These are phyloP conservation scores for Empis livida DNA, from an alignment of 2,888 invertebrate genomes.

Conservation along the genomic window DNA sequence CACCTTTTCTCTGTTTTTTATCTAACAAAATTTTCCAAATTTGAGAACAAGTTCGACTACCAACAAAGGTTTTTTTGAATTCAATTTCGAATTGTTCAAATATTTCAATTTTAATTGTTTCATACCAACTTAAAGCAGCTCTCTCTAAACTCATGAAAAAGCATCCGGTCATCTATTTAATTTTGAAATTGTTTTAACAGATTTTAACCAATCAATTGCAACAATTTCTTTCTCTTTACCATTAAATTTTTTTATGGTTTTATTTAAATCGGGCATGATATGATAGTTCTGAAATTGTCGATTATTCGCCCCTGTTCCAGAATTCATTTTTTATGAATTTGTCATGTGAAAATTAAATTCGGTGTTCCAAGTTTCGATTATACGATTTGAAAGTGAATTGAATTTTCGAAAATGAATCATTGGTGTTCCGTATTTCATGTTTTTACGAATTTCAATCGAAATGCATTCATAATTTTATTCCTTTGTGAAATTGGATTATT, in stretches of 20 bases:
- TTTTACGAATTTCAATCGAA: too few relatives aligned
- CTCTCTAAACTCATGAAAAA: conserved; percentile 1
- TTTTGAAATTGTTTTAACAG: conserved; percentile 6
- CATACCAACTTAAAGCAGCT: conserved; percentile 4
- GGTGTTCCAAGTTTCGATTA: too few relatives aligned
- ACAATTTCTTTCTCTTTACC: conserved; percentile 5
- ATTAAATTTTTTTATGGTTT: conserved; percentile 9
- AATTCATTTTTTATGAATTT: too few relatives aligned
- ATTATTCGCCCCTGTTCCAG: too few relatives aligned
- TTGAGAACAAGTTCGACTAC: not conserved
- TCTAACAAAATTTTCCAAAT: conserved; percentile 2
- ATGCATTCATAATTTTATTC: too few relatives aligned
- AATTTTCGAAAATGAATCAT: too few relatives aligned
- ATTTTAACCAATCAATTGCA: conserved; percentile 8
- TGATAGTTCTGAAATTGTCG: not conserved
- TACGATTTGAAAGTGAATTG: too few relatives aligned
- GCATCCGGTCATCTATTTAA: conserved; percentile 7
- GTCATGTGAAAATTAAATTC: too few relatives aligned
- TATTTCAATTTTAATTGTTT: not conserved
- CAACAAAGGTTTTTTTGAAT: conserved; percentile 2
- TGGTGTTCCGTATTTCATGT: too few relatives aligned
- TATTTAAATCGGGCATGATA: conserved; percentile 11
- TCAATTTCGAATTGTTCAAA: conserved; percentile 3
- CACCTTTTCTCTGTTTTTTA: conserved; percentile 1
- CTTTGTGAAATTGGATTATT: too few relatives aligned